Base-by-base conservation (phyloP, 1,140 invertebrate species). In the Eriocheir sinensis region DNA sequence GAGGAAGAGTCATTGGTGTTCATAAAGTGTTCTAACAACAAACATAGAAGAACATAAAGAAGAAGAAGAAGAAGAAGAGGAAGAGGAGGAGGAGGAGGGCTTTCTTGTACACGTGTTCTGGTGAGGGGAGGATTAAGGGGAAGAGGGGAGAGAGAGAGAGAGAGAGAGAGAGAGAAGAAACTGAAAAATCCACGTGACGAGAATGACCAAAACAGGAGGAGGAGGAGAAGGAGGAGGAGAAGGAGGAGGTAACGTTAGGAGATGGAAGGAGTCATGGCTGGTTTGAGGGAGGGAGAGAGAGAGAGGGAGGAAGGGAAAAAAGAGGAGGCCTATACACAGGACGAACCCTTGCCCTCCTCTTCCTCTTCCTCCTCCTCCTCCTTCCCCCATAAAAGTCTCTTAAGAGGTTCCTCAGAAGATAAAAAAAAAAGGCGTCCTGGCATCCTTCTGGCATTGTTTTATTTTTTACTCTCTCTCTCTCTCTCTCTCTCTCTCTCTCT, bases 401-500 rank as follows among this genome's bases (percentile, higher is more conserved):
- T n/a, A 53, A 53, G 21, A 53, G 48, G 48, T 53, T 53, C 48
- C 21, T 21, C 12, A 53, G 48, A 53, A 9, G 21, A 53, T 17
- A 53, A 27, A n/a, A 72, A 72, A 72, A 72, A 72, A n/a, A 72
- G 1, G 4, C 0, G 4, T 27, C 21, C 27, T 8, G 60, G 21
- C 60, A 72, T 72, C n/a, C n/a, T 72, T 72, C 44, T 72, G n/a
- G n/a, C 60, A 72, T 48, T 21, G 60, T 72, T 21, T 72, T 72
- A 21, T 72, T 72, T 27, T n/a, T 72, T n/a, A n/a, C 60, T 72
- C 60, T 72, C 60, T 72, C 60, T 72, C 60, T 72, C 60, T 72
- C 60, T 72, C 60, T 72, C 60, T 72, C 60, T 72, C 60, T 72
- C 60, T 72, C 60, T 72, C 60, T 72, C 60, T 72, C 60, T 72